A percentile compares a stretch with the other conserved stretches of the same genome.
Conservation (phyloP, 2,797 vertebrate genomes). For the Heterohyrax brucei region DNA sequence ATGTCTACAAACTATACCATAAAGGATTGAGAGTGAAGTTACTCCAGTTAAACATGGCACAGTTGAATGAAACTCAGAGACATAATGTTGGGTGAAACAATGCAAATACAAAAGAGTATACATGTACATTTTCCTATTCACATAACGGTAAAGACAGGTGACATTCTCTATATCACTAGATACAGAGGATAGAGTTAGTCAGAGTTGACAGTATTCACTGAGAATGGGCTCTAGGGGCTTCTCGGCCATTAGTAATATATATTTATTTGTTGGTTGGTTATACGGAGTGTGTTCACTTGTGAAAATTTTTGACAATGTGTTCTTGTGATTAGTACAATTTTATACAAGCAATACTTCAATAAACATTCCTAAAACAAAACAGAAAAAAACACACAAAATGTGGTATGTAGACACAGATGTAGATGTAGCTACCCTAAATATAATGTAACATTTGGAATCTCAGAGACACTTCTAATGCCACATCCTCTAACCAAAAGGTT, state of each 20-base stretch:
- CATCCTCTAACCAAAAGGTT: no score
- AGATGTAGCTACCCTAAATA: not conserved
- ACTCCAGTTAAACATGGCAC: not conserved
- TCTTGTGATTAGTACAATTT: not conserved
- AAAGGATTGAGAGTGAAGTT: not conserved
- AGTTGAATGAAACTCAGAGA: not conserved
- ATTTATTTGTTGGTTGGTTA: not conserved
- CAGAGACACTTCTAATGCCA: not conserved
- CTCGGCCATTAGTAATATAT: no score
- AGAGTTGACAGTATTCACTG: not conserved
- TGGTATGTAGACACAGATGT: no score
- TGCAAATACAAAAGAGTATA: not conserved
- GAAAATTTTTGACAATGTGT: not conserved
- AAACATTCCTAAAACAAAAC: not conserved
- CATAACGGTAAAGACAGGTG: not conserved
- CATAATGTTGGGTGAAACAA: not conserved
- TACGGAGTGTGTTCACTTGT: not conserved
- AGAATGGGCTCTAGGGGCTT: not conserved
- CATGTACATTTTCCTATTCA: not conserved
- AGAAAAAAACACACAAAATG: not conserved
- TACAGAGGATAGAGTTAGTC: not conserved
- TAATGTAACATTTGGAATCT: not conserved
- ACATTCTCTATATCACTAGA: not conserved
- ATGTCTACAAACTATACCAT: not conserved
- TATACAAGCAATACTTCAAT: not conserved